A percentile compares a stretch with the other conserved stretches of the same genome.
Conservation (phyloP, 1,140 invertebrate species). For the Eriosoma lanigerum region DNA sequence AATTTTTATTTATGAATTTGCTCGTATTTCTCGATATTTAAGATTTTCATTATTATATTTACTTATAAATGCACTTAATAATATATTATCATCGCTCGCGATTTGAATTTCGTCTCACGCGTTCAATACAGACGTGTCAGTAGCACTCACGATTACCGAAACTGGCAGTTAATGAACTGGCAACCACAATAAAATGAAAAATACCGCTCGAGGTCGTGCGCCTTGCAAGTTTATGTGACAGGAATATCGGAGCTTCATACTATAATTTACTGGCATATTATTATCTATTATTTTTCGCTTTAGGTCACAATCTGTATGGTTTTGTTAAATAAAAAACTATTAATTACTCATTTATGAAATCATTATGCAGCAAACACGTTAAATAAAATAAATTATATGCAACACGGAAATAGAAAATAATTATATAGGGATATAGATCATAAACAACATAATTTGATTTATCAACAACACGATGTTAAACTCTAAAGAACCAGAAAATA, state of each 20-base stretch:
- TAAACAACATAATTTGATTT: no score
- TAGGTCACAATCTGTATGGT: constrained; percentile 2
- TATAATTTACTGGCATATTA: constrained; percentile 18
- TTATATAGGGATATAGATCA: no score
- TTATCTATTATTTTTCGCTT: not conserved
- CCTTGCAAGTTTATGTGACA: constrained; percentile 43
- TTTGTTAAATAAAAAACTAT: not conserved
- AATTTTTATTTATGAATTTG: not conserved
- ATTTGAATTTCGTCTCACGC: constrained; percentile 42
- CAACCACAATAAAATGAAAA: constrained; percentile 31
- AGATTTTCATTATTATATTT: not conserved
- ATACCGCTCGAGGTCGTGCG: constrained; percentile 45
- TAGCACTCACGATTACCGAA: constrained; percentile 32
- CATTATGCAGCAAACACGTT: no score
- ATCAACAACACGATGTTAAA: no score
- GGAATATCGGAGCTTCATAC: constrained; percentile 25
- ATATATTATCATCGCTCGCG: not conserved
- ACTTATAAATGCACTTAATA: constrained; percentile 16
- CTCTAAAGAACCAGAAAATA: no score
- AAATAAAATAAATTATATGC: no score
- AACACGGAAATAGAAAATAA: no score
- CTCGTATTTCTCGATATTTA: not conserved
- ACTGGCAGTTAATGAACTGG: constrained; percentile 40
- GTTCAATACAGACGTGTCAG: constrained; percentile 30
- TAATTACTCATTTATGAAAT: not conserved